Conservation (phyloP, 2,797 vertebrate genomes). For the Notamacropus eugenii region DNA sequence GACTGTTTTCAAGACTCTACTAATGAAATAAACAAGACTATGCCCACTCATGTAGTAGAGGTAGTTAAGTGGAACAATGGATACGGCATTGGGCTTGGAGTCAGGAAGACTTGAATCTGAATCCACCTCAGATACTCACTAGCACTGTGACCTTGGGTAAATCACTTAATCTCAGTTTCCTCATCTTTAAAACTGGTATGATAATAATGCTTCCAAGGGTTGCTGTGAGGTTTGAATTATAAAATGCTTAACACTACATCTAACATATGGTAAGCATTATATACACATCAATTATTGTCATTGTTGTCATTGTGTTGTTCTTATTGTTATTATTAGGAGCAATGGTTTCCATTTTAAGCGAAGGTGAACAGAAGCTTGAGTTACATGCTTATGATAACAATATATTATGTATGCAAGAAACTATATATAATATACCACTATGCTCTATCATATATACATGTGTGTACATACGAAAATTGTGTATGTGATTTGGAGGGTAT, state of each 20-base stretch:
- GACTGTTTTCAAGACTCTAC: background rate
- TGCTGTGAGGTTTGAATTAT: background rate
- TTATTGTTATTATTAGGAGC: background rate
- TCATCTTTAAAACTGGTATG: background rate
- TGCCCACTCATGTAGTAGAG: background rate
- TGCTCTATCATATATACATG: background rate
- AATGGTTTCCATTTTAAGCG: background rate
- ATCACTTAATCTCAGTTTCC: background rate
- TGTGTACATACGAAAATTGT: background rate
- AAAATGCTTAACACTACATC: background rate
- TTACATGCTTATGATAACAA: background rate
- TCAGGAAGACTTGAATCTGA: background rate
- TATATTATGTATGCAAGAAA: background rate
- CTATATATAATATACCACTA: background rate
- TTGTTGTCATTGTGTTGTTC: background rate
- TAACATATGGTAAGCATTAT: background rate
- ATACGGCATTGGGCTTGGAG: background rate
- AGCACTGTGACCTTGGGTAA: background rate
- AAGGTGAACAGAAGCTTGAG: background rate
- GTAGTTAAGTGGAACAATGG: background rate
- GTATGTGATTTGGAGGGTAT: background rate
- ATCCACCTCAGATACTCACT: background rate
- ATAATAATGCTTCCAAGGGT: background rate
- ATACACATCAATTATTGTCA: background rate
- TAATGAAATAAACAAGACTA: background rate